Evolutionary conservation across 2,888 invertebrate species (phyloP).

Genomic region (Pocota personata): DNA sequence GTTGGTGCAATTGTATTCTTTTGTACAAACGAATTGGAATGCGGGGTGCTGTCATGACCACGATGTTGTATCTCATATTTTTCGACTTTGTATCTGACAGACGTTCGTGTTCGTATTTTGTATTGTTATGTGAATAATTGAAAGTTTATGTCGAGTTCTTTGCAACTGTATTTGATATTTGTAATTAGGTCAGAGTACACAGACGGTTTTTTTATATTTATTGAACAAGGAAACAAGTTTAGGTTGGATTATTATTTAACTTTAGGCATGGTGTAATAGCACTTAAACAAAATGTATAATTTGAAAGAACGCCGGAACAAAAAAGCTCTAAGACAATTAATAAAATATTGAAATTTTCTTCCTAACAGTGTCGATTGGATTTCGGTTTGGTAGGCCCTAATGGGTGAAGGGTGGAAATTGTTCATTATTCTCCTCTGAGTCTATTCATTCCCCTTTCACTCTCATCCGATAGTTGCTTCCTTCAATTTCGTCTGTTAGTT

Average conservation of each 20-base stretch:
- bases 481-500: no score
- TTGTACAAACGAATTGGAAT: constrained; percentile 49
- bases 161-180: constrained; percentile 47
- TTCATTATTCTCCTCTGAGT: no score
- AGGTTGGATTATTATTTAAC: background rate
- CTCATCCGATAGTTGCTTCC: no score
- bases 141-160: constrained; percentile 37
- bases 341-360: no score
- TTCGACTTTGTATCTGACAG: constrained; percentile 52
- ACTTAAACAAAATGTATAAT: no score
- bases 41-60: constrained; percentile 65
- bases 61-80: constrained; percentile 57
- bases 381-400: no score
- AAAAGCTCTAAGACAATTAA: no score
- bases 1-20: constrained; percentile 55
- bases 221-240: background rate
- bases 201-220: background rate
- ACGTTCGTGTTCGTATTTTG: constrained; percentile 35
- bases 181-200: constrained; percentile 49
- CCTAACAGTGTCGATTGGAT: no score
- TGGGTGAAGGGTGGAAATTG: no score
- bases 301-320: no score
- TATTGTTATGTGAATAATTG: constrained; percentile 56
- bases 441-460: no score
- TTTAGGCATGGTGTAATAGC: background rate